Evolutionary conservation across 2,113 vertebrate species (phyloP).

Genomic region (Vimba vimba): DNA sequence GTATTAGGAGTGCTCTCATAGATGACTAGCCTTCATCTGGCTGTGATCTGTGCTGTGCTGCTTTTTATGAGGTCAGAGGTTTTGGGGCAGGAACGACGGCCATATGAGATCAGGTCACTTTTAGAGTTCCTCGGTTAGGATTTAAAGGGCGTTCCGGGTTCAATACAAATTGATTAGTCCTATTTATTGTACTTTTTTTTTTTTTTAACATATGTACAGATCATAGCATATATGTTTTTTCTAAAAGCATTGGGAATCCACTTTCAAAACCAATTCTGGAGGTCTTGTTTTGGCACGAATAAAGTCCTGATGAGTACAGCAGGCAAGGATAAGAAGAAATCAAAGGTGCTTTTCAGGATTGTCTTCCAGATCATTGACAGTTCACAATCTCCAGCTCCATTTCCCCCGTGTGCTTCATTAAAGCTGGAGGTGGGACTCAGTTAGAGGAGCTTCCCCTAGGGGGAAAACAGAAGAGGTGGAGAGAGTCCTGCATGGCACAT

Average conservation of each 20-base stretch:
- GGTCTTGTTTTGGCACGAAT: not conserved
- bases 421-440: slow-evolving; percentile 27
- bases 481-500: slow-evolving; percentile 55
- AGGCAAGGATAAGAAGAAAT: not conserved
- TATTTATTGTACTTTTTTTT: not conserved
- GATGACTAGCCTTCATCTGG: slow-evolving; percentile 21
- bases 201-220: not conserved
- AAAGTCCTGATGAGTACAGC: not conserved
- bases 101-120: not conserved
- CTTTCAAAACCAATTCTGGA: not conserved
- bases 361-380: slow-evolving; percentile 28
- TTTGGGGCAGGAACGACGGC: not conserved
- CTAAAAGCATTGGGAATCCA: not conserved
- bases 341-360: slow-evolving; percentile 27
- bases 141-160: not conserved
- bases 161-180: not conserved
- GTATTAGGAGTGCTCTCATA: slow-evolving; percentile 35
- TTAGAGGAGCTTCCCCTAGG: slow-evolving; percentile 17
- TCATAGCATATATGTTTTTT: no score
- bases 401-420: slow-evolving; percentile 42
- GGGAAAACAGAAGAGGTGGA: slow-evolving; percentile 13
- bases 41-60: slow-evolving; percentile 32
- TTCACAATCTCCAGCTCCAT: slow-evolving; percentile 21
- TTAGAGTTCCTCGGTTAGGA: not conserved
- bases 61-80: not conserved